These are phyloP conservation scores for Gari tellinella DNA, from an alignment of 2,888 invertebrate genomes.

Conservation along the genomic window DNA sequence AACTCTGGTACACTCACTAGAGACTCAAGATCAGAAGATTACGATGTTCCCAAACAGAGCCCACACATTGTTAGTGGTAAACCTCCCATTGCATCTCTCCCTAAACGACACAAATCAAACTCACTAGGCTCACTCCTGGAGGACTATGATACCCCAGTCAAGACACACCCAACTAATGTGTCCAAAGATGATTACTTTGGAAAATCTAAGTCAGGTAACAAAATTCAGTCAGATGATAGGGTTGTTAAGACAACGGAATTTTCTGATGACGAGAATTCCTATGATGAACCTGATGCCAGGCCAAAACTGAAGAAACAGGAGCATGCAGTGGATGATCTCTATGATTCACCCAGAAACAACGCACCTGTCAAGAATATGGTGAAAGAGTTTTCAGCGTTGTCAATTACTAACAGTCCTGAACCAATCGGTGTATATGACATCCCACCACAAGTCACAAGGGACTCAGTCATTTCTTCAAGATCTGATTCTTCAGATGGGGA, in stretches of 20 bases:
- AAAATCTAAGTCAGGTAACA: constrained; percentile 19
- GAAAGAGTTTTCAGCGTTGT: constrained; percentile 52
- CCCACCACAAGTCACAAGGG: constrained; percentile 84
- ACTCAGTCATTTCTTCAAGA: constrained; percentile 76
- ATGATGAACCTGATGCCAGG: constrained; percentile 60
- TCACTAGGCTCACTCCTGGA: constrained; percentile 67
- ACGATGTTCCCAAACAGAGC: constrained; percentile 71
- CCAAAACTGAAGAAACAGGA: constrained; percentile 60
- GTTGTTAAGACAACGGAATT: constrained; percentile 13
- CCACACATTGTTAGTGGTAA: constrained; percentile 29
- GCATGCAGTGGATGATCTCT: constrained; percentile 80
- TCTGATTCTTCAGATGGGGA: constrained; percentile 76
- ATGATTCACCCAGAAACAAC: constrained; percentile 82
- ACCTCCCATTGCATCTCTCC: constrained; percentile 32
- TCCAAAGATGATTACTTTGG: constrained; percentile 47
- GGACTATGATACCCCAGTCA: constrained; percentile 82
- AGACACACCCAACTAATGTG: constrained; percentile 33
- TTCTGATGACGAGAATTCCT: constrained; percentile 58
- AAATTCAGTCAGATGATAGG: constrained; percentile 11
- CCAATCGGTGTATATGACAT: constrained; percentile 82
- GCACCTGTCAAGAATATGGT: constrained; percentile 64
- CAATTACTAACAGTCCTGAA: constrained; percentile 37
- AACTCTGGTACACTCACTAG: neutral
- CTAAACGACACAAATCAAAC: constrained; percentile 53
- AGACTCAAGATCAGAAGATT: constrained; percentile 46